A percentile compares a stretch with the other conserved stretches of the same genome.
Evolutionary conservation across 2,797 vertebrate species (phyloP).

Genomic region (Microchirus variegatus): DNA sequence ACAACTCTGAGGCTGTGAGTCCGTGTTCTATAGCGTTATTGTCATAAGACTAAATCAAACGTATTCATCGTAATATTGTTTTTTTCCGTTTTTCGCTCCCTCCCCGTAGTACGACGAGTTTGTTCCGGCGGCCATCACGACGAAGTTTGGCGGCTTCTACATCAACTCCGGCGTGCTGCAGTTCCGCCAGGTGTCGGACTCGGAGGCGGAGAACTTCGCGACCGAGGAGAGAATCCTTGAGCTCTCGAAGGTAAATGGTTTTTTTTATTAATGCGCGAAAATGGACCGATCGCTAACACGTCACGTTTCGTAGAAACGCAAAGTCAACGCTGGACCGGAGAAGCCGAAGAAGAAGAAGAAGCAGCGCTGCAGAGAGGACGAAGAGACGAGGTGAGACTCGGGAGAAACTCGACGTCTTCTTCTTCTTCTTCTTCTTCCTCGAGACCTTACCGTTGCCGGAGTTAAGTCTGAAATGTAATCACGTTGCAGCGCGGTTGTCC

Average conservation of each 20-base stretch:
- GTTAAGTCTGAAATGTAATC: too few relatives aligned
- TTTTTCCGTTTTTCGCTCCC: too few relatives aligned
- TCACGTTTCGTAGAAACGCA: slow-evolving; percentile 82
- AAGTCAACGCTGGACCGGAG: slow-evolving; percentile 82
- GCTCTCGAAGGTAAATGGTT: slow-evolving; percentile 83
- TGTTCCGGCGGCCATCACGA: slow-evolving; percentile 92
- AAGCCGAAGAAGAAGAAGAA: slow-evolving; percentile 88
- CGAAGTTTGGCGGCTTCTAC: slow-evolving; percentile 94
- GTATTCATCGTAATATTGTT: too few relatives aligned
- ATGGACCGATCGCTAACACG: background rate
- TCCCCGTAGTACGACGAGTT: slow-evolving; percentile 91
- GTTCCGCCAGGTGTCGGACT: slow-evolving; percentile 89
- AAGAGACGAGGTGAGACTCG: slow-evolving; percentile 80
- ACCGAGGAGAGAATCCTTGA: slow-evolving; percentile 80
- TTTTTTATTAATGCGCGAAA: background rate
- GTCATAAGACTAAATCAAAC: too few relatives aligned
- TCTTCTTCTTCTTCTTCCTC: fast-evolving
- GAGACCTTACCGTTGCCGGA: too few relatives aligned
- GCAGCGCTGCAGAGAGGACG: slow-evolving; percentile 79
- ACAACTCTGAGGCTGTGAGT: slow-evolving; percentile 97
- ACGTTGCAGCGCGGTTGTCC: slow-evolving; percentile 21
- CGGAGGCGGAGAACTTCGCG: slow-evolving; percentile 75
- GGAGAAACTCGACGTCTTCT: background rate
- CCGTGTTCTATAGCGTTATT: too few relatives aligned
- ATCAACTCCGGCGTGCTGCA: slow-evolving; percentile 92